A percentile compares a stretch with the other conserved stretches of the same genome.
Conservation (phyloP, 2,113 vertebrate species). For the Phalacrocorax brasilianus region DNA sequence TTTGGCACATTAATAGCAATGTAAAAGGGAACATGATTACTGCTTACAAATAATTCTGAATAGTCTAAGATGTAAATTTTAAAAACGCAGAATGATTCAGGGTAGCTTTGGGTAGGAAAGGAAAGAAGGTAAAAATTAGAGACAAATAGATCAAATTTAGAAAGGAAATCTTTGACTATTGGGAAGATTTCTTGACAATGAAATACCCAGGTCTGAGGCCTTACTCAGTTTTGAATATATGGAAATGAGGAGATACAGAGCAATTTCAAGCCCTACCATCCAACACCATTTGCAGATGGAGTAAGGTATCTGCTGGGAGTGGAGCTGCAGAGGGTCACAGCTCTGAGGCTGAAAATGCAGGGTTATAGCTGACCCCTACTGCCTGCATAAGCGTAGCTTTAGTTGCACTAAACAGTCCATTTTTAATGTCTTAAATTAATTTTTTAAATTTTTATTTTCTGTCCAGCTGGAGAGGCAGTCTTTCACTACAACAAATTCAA, state of each 20-base stretch:
- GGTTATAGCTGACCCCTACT: neutral
- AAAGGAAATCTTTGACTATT: neutral
- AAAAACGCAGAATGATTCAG: neutral
- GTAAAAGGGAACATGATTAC: neutral
- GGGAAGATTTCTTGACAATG: neutral
- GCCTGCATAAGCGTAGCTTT: neutral
- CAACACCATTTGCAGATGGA: neutral
- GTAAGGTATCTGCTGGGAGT: neutral
- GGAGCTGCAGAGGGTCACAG: rapidly evolving
- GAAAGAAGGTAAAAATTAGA: neutral
- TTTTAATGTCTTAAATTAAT: neutral
- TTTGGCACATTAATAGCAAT: neutral
- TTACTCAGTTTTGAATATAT: neutral
- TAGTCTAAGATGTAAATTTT: neutral
- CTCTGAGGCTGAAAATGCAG: rapidly evolving
- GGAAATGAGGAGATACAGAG: neutral
- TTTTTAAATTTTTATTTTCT: neutral
- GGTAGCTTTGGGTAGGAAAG: neutral
- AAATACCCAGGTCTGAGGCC: neutral
- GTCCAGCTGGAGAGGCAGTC: neutral
- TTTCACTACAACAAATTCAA: neutral
- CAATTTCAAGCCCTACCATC: neutral
- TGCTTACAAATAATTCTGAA: neutral
- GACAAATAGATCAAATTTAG: neutral
- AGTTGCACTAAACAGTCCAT: neutral